Base-by-base conservation (phyloP, 2,113 vertebrate genomes). In the Polyodon spathula region DNA sequence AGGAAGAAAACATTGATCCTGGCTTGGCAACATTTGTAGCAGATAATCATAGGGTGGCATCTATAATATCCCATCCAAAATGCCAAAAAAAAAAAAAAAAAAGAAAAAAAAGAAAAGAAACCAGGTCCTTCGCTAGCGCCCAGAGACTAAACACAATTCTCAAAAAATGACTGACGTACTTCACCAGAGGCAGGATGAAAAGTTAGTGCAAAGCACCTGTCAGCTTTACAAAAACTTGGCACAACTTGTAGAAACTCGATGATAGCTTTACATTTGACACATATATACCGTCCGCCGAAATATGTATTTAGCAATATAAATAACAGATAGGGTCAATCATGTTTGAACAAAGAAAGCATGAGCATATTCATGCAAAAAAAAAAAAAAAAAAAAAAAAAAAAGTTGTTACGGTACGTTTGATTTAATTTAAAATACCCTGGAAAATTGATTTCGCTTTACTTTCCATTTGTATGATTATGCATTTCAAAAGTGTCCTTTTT, bases 61-160 rank as follows among this genome's bases (percentile, higher is more conserved):
- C 93, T 90, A 84, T 93, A 96, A 94, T 90, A 86, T 95, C 92
- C 89, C 86, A 85, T 89, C 78, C 83, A 85, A 83, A 78, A 67
- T 66, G 67, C 76, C 65, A 62, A 27, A 27, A 3, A 27, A 27
- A 27, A n/a, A n/a, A n/a, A n/a, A n/a, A 77, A 74, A 78, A 74
- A 41, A 41, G 66, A 62, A 62, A 65, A 77, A 76, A 68, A 75
- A 73, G 77, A 71, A 82, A 76, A 84, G 76, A 73, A 71, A 67
- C 62, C 71, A 75, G 69, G 74, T 80, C 67, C 63, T 75, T 65
- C 70, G 71, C 69, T 73, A 81, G 78, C 75, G 81, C 78, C 75
- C 79, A 67, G 76, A 72, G 78, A 81, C 75, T 76, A 70, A 46
- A 44, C n/a, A 65, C 42, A 17, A 5, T 54, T 7, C 41, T 11